Percentiles rank a stretch among this genome's conserved stretches.
Evolutionary conservation across 2,113 vertebrate genomes (phyloP).

Genomic region (Sebastes fasciatus): DNA sequence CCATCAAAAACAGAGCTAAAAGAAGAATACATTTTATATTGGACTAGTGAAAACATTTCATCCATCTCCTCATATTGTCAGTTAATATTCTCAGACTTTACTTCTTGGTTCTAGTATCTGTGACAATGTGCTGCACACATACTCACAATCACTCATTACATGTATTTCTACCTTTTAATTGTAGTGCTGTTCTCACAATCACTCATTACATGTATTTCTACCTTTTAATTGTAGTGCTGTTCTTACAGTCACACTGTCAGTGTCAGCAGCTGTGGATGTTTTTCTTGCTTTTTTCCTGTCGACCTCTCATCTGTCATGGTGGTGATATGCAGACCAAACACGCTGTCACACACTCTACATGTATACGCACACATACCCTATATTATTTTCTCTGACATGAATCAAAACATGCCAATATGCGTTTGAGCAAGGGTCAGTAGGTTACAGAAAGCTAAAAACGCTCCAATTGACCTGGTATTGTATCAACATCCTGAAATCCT

Average conservation of each 20-base stretch:
- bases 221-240: conserved; percentile 42
- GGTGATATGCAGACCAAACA: conserved; percentile 1
- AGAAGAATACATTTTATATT: not conserved
- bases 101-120: not conserved
- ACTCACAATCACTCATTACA: conserved; percentile 1
- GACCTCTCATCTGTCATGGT: conserved; percentile 1
- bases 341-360: not conserved
- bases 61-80: not conserved
- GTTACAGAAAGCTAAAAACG: conserved; percentile 21
- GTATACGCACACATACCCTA: conserved; percentile 2
- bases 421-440: conserved; percentile 16
- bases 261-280: conserved; percentile 27
- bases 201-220: conserved; percentile 9
- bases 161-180: conserved; percentile 41
- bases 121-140: not conserved
- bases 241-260: not conserved
- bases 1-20: not conserved
- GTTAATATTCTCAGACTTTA: not conserved
- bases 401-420: conserved; percentile 48
- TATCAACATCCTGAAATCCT: conserved; percentile 15
- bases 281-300: conserved; percentile 10
- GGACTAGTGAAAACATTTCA: not conserved
- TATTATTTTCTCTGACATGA: conserved; percentile 44
- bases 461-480: conserved; percentile 18
- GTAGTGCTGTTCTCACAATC: conserved; percentile 13